These are phyloP conservation scores for Phainopepla nitens DNA, from an alignment of 2,113 vertebrate genomes.

Conservation along the genomic window DNA sequence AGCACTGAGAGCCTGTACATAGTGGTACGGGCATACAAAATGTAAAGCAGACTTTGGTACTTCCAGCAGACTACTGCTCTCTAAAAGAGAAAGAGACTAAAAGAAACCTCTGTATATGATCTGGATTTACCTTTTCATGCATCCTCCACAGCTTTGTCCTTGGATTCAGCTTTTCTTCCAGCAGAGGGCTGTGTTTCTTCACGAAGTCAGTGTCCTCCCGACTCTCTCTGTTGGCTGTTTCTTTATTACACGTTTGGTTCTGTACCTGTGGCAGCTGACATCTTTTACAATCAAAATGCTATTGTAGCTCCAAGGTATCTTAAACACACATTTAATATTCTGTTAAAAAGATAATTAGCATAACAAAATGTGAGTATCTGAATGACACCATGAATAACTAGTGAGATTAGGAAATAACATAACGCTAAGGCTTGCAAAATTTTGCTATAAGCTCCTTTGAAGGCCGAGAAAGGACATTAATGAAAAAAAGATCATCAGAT, in stretches of 20 bases:
- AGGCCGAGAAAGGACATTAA: background rate
- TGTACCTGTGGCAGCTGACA: conserved; percentile 43
- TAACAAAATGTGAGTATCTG: background rate
- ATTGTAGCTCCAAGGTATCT: conserved; percentile 73
- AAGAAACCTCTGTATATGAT: background rate
- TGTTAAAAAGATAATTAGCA: conserved; percentile 19
- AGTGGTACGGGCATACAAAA: accelerated
- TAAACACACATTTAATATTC: conserved; percentile 71
- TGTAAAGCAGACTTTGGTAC: background rate
- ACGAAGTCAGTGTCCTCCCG: conserved; percentile 71
- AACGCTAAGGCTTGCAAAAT: background rate
- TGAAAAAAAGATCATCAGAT: background rate
- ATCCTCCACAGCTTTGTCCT: conserved; percentile 46
- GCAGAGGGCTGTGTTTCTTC: conserved; percentile 72
- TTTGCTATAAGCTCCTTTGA: background rate
- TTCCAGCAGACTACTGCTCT: background rate
- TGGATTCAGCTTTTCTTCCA: conserved; percentile 73
- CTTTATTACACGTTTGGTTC: conserved; percentile 50
- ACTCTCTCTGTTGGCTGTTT: conserved; percentile 64
- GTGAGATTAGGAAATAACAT: background rate
- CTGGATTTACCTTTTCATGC: conserved; percentile 67
- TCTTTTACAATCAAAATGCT: conserved; percentile 68
- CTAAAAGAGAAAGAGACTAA: background rate
- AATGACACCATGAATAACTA: background rate
- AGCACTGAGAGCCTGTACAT: too few relatives aligned